phyloP scores from a whole-genome alignment of 2,888 invertebrate species.

The Azorinus chamasolen region DNA sequence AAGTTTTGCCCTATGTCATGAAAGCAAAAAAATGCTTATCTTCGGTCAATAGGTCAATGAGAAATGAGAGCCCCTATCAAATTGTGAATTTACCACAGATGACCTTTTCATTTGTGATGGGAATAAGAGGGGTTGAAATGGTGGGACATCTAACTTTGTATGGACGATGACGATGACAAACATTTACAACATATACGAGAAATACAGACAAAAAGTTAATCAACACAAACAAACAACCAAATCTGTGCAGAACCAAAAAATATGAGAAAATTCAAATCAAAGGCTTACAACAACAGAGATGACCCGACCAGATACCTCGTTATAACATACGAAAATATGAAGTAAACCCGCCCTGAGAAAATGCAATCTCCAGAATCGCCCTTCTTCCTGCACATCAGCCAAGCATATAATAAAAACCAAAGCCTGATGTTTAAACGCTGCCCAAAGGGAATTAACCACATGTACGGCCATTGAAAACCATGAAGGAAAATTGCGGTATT shows the following conservation, averaged over 20 bases:
- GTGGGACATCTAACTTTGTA: slow-evolving; percentile 21
- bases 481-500: too few relatives aligned
- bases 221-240: too few relatives aligned
- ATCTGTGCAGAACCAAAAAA: slow-evolving; percentile 13
- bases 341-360: slow-evolving; percentile 2
- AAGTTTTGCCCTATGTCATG: slow-evolving; percentile 10
- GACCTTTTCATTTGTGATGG: slow-evolving; percentile 19
- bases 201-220: slow-evolving; percentile 28
- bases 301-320: slow-evolving; percentile 15
- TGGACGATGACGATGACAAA: slow-evolving; percentile 17
- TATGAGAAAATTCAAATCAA: slow-evolving; percentile 21
- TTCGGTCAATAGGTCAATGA: background rate
- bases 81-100: slow-evolving; percentile 11
- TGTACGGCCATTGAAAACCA: slow-evolving; percentile 15
- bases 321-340: slow-evolving; percentile 6
- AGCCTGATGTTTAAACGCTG: slow-evolving; percentile 12
- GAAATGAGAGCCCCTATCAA: background rate
- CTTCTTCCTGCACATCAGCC: slow-evolving; percentile 14
- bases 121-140: slow-evolving; percentile 34
- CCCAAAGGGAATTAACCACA: slow-evolving; percentile 26
- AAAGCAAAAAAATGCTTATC: slow-evolving; percentile 11
- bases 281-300: slow-evolving; percentile 16
- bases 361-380: slow-evolving; percentile 11
- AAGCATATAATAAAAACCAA: too few relatives aligned
- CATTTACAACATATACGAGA: slow-evolving; percentile 19